Evolutionary conservation across 2,113 vertebrate species (phyloP).

Genomic region (Isichthys henryi): DNA sequence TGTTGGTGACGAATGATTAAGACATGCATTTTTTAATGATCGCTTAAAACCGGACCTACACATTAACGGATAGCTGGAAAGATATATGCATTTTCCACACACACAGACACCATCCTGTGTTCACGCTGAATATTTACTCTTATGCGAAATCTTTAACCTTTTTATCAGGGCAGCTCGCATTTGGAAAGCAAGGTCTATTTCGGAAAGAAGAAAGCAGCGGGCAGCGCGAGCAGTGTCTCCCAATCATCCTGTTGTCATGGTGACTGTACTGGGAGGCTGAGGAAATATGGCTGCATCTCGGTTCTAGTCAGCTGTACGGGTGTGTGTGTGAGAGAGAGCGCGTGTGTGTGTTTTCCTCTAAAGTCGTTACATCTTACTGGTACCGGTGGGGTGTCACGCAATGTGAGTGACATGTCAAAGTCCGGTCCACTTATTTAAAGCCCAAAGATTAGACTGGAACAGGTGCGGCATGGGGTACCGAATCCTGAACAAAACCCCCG

Average conservation of each 20-base stretch:
- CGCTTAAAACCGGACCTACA: conserved; percentile 22
- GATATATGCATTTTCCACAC: background rate
- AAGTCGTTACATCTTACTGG: conserved; percentile 8
- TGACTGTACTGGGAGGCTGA: conserved; percentile 85
- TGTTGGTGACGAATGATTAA: background rate
- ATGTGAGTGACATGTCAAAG: conserved; percentile 32
- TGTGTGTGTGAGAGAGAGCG: background rate
- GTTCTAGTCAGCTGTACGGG: conserved; percentile 30
- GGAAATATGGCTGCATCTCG: conserved; percentile 60
- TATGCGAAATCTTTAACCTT: conserved; percentile 32
- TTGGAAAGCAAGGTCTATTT: conserved; percentile 61
- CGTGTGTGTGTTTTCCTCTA: background rate
- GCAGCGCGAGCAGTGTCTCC: conserved; percentile 77
- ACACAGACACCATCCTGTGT: background rate
- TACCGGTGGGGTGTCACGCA: background rate
- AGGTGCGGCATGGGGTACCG: conserved; percentile 37
- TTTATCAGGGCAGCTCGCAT: conserved; percentile 45
- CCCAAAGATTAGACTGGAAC: conserved; percentile 42
- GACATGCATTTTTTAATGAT: background rate
- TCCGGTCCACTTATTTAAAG: conserved; percentile 18
- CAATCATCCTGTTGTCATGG: conserved; percentile 98
- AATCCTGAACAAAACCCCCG: conserved; percentile 19
- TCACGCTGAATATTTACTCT: conserved; percentile 24
- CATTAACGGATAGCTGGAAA: background rate
- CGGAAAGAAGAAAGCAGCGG: conserved; percentile 57